Evolutionary conservation across 2,888 invertebrate genomes (phyloP).

Genomic region (Diplolepis rosae): DNA sequence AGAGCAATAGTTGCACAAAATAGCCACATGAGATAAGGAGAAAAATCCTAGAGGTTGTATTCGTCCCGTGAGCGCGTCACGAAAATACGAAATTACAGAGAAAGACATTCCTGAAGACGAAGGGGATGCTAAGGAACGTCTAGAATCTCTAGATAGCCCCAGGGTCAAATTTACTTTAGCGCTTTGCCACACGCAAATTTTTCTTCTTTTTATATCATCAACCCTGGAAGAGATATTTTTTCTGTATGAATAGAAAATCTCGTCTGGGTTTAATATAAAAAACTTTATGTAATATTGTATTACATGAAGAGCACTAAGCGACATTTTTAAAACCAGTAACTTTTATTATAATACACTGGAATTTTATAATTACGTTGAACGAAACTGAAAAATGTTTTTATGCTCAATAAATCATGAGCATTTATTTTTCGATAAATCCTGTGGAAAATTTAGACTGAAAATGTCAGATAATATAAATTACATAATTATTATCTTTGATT

Average conservation of each 20-base stretch:
- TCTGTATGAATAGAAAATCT: background rate
- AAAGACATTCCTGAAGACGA: background rate
- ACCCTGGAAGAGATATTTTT: background rate
- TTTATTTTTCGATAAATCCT: background rate
- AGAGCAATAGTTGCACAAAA: background rate
- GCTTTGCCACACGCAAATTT: background rate
- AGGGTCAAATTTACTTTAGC: slow-evolving; percentile 10
- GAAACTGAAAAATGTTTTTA: background rate
- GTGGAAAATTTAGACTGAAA: too few species aligned
- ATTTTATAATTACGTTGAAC: background rate
- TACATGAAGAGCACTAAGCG: background rate
- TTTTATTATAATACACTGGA: background rate
- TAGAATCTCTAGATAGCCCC: slow-evolving; percentile 6
- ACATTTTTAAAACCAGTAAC: slow-evolving; percentile 3
- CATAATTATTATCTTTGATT: background rate
- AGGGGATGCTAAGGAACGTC: background rate
- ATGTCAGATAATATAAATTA: too few species aligned
- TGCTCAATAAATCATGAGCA: background rate
- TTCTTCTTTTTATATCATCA: background rate
- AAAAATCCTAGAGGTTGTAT: background rate
- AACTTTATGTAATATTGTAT: slow-evolving; percentile 3
- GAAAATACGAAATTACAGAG: slow-evolving; percentile 5
- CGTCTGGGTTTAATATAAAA: background rate
- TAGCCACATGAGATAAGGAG: background rate
- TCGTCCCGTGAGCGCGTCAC: background rate